Percentiles rank a stretch among this genome's conserved stretches.
phyloP scores from a whole-genome alignment of 2,113 vertebrate species.

The Narcine bancroftii region DNA sequence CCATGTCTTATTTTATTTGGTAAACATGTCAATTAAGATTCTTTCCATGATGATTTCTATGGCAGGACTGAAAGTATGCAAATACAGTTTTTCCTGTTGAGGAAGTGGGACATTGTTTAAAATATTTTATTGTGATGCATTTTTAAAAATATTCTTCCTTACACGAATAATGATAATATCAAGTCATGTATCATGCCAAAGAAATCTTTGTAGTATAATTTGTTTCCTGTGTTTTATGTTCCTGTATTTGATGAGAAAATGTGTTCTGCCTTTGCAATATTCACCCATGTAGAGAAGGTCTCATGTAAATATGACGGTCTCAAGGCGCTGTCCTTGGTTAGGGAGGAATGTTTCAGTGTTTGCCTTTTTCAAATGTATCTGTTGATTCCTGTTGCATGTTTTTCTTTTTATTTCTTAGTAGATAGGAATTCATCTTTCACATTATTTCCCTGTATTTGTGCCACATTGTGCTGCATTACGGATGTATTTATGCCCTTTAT shows the following conservation, averaged over 20 bases:
- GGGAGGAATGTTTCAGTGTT: too few species aligned
- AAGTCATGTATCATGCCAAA: neutral
- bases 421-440: too few species aligned
- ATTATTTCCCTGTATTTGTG: neutral
- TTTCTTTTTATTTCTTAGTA: neutral
- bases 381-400: neutral
- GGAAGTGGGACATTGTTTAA: neutral
- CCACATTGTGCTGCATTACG: neutral
- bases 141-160: slow-evolving; percentile 11
- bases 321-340: neutral
- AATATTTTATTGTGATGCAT: neutral
- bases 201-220: neutral
- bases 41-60: neutral
- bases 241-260: neutral
- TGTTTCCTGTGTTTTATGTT: neutral
- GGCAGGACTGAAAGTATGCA: too few species aligned
- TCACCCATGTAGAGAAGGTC: neutral
- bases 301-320: neutral
- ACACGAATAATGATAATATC: neutral
- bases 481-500: too few species aligned
- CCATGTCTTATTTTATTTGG: neutral
- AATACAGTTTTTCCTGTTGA: neutral
- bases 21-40: neutral
- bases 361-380: neutral
- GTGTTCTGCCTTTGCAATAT: neutral